Base-by-base conservation (phyloP, 2,113 vertebrate species). In the Centropus unirufus region DNA sequence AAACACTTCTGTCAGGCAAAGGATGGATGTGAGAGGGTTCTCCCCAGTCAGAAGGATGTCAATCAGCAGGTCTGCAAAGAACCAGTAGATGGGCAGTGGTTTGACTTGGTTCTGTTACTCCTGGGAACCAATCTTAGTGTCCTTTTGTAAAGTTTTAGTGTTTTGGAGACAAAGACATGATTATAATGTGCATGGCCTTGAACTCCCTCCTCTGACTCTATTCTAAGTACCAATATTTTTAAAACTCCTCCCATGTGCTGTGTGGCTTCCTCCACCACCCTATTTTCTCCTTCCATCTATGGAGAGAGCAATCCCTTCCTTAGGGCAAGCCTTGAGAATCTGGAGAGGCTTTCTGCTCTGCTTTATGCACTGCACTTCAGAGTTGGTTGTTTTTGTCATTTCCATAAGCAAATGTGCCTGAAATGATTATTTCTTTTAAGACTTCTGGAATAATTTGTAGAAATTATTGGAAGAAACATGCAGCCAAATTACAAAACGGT, bases 151-250 rank as follows among this genome's bases (percentile, higher is more conserved):
- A 15, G 9, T 8, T 75, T 39, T 59, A 82, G 9, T 57, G 23
- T 74, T 92, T 86, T 19, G 30, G 55, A 52, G 39, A 21, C 44
- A 61, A 4, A 61, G 17, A 40, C 52, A 20, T 34, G 19, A 17
- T 55, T 49, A 30, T 57, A 22, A 26, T 39, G 23, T 64, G 11
- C 30, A 15, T 11, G 40, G 58, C 14, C 30, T 68, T 84, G 40
- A 80, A 32, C 20, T 81, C 34, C 8, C 12, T 82, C 51, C 26
- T 30, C 26, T 54, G 49, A 12, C 13, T 12, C 27, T 78, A 58
- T 36, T 72, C 14, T 6, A 70, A 44, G 7, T 17, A n/a, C 17
- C 4, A 59, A 1, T 59, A 4, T 21, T 66, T 85, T 5, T 0
- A 2, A 42, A 80, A 36, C 8, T 11, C n/a, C 21, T 40, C 8